Conservation (phyloP, 2,113 vertebrate genomes). For the Bubo bubo region DNA sequence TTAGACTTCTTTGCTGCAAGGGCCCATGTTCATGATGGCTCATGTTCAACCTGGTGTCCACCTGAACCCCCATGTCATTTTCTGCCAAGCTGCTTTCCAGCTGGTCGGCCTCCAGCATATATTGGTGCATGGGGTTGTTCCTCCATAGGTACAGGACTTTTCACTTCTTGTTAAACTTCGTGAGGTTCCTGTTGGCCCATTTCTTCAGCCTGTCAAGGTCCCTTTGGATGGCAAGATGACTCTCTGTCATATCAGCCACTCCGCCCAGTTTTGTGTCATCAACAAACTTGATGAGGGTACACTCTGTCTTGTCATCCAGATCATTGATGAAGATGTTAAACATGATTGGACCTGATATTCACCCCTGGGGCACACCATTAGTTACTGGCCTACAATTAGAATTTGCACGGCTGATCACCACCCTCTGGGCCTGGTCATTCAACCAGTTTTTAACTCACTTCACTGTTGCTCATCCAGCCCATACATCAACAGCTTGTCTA, state of each 20-base stretch:
- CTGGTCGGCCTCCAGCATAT: not conserved
- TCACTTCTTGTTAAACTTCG: not conserved
- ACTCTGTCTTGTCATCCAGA: no score
- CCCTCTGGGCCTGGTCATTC: not conserved
- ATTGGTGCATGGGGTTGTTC: not conserved
- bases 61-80: not conserved
- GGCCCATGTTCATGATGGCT: not conserved
- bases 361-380: not conserved
- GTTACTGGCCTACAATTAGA: not conserved
- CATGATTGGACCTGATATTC: not conserved
- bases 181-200: not conserved
- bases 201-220: not conserved
- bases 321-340: not conserved
- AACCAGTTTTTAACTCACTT: not conserved
- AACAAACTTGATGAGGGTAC: not conserved
- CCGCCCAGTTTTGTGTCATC: not conserved
- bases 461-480: not conserved
- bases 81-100: not conserved
- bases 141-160: not conserved
- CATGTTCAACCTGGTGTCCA: not conserved
- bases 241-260: not conserved
- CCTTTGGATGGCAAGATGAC: not conserved
- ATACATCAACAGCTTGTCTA: not conserved
- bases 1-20: not conserved
- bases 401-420: not conserved